Percentiles rank a stretch among this genome's conserved stretches.
phyloP scores from a whole-genome alignment of 2,888 invertebrate genomes.

The Drosophila diplacantha region DNA sequence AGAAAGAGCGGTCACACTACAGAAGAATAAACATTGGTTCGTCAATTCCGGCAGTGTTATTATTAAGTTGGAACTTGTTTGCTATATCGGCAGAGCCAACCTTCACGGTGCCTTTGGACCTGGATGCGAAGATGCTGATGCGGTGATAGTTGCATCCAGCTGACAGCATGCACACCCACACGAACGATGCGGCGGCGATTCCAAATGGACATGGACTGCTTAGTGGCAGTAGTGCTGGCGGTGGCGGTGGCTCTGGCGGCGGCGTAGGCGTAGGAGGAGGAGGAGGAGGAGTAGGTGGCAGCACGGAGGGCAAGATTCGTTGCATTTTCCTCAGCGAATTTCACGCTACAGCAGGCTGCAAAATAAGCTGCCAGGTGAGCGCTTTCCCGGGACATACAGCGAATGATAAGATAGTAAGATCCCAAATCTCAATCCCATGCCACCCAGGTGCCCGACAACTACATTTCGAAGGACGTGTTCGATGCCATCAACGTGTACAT shows the following conservation, averaged over 20 bases:
- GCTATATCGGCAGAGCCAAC: background rate
- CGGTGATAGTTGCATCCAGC: conserved; percentile 18
- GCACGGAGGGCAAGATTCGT: conserved; percentile 86
- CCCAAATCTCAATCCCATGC: background rate
- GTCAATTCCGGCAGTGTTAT: conserved; percentile 1
- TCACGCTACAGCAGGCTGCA: conserved; percentile 88
- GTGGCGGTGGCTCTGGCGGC: background rate
- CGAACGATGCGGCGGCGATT: conserved; percentile 40
- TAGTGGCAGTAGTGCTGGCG: background rate
- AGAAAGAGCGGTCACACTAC: too few relatives aligned
- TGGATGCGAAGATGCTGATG: conserved; percentile 13
- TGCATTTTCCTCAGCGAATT: conserved; percentile 90
- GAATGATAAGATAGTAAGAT: background rate
- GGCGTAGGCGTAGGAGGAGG: background rate
- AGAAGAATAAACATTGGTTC: too few relatives aligned
- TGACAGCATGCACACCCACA: conserved; percentile 53
- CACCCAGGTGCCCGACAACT: conserved; percentile 89
- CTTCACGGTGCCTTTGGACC: conserved; percentile 4
- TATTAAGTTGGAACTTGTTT: background rate
- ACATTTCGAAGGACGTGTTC: conserved; percentile 94
- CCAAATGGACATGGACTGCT: conserved; percentile 7
- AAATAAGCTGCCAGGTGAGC: conserved; percentile 89
- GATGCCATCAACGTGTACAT: conserved; percentile 96
- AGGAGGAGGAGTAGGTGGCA: conserved; percentile 79
- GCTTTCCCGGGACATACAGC: background rate